Base-by-base conservation (phyloP, 2,888 invertebrate species). In the Rhopalosiphum nymphaeae region DNA sequence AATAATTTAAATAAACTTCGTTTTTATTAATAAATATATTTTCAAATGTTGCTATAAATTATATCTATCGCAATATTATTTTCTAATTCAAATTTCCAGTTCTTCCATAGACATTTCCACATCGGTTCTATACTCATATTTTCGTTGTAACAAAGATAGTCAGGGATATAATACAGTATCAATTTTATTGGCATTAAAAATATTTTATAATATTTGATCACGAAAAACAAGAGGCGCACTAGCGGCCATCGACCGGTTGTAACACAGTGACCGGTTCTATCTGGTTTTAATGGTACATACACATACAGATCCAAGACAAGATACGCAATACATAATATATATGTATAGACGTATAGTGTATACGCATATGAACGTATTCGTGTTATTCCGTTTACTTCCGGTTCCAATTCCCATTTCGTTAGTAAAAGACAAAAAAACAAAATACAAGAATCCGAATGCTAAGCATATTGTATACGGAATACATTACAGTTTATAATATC, bases 261-360 rank as follows among this genome's bases (percentile, higher is more conserved):
- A 93, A 90, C 85, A 93, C 57, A 90, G 93, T 90, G 93, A 93
- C 93, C 89, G 93, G 93, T 93, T 93, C 85, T 93, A 93, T 93
- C 93, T 78, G 93, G 78, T 93, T 93, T 93, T 89, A 89, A 93
- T 89, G 84, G 89, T 85, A 93, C 93, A 86, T 85, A 85, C 93
- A 93, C 89, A 93, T 89, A 93, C 89, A 93, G 93, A 93, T 93
- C 93, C 89, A 90, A 93, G 93, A 93, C 57, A 29, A 84, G 89
- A 89, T 93, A 93, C 85, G 67, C 67, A 86, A 21, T 78, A 67
- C 13, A 57, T 57, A 25, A 89, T 78, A 49, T 67, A 88, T 42
- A 78, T 53, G 46, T 57, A 85, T 44, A 78, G 16, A 56, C 49
- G 49, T 56, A 56, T 56, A 56, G 16, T 21, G 21, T 56, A 42